Conservation (phyloP, 1,140 invertebrate genomes). For the Notospermus geniculatus region DNA sequence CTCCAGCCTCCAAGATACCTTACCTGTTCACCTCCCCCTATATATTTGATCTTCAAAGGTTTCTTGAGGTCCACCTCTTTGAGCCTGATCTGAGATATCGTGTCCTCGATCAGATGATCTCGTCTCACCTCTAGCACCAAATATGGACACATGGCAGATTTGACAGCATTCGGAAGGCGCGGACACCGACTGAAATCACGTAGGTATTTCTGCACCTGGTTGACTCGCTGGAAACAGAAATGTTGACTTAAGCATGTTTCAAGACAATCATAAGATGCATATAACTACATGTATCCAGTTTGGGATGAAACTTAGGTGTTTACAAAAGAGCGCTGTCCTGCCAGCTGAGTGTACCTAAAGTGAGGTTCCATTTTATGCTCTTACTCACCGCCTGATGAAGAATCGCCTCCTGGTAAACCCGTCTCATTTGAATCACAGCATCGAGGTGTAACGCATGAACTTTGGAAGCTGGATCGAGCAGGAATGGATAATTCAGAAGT, state of each 20-base stretch:
- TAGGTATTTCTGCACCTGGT: conserved; percentile 4
- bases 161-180: neutral
- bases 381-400: conserved; percentile 13
- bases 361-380: no score
- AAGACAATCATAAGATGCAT: neutral
- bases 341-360: no score
- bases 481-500: conserved; percentile 10
- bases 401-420: conserved; percentile 11
- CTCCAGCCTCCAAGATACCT: no score
- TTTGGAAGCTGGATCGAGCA: conserved; percentile 11
- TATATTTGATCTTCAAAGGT: conserved; percentile 11
- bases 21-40: conserved; percentile 13
- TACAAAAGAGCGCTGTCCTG: no score
- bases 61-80: conserved; percentile 13
- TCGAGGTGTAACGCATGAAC: conserved; percentile 9
- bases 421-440: conserved; percentile 12
- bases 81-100: conserved; percentile 7
- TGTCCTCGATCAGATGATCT: neutral
- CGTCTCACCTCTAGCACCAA: conserved; percentile 6
- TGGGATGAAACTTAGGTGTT: neutral
- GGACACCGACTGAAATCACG: neutral
- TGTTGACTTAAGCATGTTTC: neutral
- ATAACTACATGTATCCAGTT: neutral
- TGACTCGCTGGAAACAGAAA: conserved; percentile 9
- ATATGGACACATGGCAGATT: conserved; percentile 15